phyloP scores from a whole-genome alignment of 2,113 vertebrate species.

The Himantopus leucocephalus region DNA sequence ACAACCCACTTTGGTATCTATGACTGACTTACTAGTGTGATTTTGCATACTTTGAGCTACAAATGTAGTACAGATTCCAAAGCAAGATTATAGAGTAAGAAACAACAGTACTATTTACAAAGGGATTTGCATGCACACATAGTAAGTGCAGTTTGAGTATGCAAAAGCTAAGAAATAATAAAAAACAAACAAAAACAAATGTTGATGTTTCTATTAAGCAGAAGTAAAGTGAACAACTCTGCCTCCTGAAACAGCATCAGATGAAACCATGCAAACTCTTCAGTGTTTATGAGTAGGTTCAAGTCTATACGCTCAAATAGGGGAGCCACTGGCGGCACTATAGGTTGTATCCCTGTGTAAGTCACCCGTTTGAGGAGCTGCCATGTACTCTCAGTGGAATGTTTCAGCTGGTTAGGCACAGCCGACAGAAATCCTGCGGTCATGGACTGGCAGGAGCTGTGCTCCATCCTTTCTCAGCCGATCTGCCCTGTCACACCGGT shows the following conservation, averaged over 20 bases:
- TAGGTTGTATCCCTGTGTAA: neutral
- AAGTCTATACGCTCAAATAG: accelerated
- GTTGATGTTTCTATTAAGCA: neutral
- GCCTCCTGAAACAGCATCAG: neutral
- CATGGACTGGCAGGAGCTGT: neutral
- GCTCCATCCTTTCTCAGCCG: neutral
- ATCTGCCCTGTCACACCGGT: neutral
- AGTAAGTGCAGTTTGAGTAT: neutral
- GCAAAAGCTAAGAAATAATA: neutral
- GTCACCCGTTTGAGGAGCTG: neutral
- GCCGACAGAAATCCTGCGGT: neutral
- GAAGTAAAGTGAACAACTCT: neutral
- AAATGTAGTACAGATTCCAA: neutral
- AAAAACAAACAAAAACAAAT: neutral
- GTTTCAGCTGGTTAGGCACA: neutral
- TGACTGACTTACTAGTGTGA: neutral
- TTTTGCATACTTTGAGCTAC: neutral
- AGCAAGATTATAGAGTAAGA: neutral
- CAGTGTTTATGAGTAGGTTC: neutral
- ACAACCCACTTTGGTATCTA: neutral
- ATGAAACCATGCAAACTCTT: neutral
- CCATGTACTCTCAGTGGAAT: neutral
- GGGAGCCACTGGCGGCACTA: neutral
- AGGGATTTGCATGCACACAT: neutral
- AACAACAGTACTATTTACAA: neutral